Evolutionary conservation across 1,140 invertebrate genomes (phyloP).

Genomic region (Phymorhynchus buccinoides): DNA sequence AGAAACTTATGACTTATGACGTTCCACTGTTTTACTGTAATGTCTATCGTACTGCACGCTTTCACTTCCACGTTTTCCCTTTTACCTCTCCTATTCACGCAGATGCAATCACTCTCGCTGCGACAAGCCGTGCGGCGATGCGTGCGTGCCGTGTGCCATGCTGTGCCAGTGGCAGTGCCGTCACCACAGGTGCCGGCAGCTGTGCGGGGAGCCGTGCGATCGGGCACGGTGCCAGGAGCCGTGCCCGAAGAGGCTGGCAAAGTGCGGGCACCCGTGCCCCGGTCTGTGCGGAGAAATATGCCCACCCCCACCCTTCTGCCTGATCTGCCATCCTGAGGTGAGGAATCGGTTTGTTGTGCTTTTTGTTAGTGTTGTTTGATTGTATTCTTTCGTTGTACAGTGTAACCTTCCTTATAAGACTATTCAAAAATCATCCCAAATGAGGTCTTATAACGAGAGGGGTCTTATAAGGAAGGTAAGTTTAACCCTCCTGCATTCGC

Average conservation of each 20-base stretch:
- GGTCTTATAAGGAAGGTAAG: no score
- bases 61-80: no score
- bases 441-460: no score
- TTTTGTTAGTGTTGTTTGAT: not conserved
- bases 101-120: constrained; percentile 73
- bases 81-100: not conserved
- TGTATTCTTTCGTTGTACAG: no score
- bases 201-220: constrained; percentile 78
- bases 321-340: constrained; percentile 47
- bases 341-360: not conserved
- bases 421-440: no score
- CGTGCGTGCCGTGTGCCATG: constrained; percentile 78
- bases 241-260: constrained; percentile 52
- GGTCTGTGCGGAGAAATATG: constrained; percentile 80
- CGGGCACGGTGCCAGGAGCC: constrained; percentile 73
- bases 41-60: no score
- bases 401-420: no score
- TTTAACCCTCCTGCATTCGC: no score
- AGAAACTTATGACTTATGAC: no score
- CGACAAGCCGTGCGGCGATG: constrained; percentile 76
- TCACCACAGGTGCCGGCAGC: constrained; percentile 76
- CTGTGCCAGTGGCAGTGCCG: constrained; percentile 70
- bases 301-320: constrained; percentile 68
- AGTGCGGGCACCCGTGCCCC: constrained; percentile 80
- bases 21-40: no score